Conservation (phyloP, 2,113 vertebrate species). For the Puffinus mauretanicus region DNA sequence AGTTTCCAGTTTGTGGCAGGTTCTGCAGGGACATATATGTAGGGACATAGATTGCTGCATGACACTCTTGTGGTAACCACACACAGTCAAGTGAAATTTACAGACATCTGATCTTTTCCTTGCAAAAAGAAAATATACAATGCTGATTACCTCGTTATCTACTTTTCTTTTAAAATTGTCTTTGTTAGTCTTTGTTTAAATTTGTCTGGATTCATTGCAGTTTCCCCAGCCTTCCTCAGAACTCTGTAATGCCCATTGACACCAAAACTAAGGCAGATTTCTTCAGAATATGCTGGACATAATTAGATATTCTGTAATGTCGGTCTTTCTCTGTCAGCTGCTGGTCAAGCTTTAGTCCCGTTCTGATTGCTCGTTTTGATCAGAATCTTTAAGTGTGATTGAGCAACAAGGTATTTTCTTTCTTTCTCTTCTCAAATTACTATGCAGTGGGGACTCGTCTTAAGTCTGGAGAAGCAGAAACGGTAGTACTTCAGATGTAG, state of each 20-base stretch:
- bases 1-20: neutral
- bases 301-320: neutral
- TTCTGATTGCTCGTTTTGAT: neutral
- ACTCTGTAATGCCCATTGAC: neutral
- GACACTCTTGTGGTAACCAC: neutral
- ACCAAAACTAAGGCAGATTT: neutral
- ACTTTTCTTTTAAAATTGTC: neutral
- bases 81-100: neutral
- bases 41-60: neutral
- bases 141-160: neutral
- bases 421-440: neutral
- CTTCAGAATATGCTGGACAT: neutral
- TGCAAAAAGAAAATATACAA: neutral
- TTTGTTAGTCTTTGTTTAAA: neutral
- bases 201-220: neutral
- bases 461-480: neutral
- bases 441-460: rapidly evolving
- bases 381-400: neutral
- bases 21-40: neutral
- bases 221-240: neutral
- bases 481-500: neutral
- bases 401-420: neutral
- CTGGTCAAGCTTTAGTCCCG: neutral
- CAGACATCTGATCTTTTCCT: neutral
- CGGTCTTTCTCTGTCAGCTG: neutral